These are phyloP conservation scores for Oxyscelio sp. DNA, from an alignment of 2,888 invertebrate genomes.

Conservation along the genomic window DNA sequence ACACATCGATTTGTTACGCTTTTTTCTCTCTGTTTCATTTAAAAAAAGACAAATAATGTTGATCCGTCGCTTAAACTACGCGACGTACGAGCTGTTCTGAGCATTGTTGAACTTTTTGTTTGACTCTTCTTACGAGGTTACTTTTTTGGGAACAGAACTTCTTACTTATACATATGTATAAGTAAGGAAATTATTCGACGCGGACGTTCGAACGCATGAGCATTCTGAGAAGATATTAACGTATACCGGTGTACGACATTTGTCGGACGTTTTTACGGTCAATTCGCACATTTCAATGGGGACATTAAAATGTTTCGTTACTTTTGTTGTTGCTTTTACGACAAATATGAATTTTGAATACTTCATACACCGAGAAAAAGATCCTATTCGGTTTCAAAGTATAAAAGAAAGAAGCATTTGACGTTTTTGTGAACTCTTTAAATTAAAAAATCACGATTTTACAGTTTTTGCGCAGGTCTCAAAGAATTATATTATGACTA, in stretches of 20 bases:
- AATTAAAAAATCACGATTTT: background rate
- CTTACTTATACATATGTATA: constrained; percentile 9
- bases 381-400: background rate
- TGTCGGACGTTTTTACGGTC: constrained; percentile 26
- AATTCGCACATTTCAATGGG: constrained; percentile 31
- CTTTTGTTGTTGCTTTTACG: constrained; percentile 17
- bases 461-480: background rate
- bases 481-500: too few species aligned
- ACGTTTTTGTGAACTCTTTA: background rate
- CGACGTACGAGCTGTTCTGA: constrained; percentile 30
- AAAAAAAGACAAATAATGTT: constrained; percentile 14
- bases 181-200: constrained; percentile 31
- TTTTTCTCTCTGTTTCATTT: constrained; percentile 4
- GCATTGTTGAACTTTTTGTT: constrained; percentile 24
- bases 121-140: background rate
- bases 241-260: constrained; percentile 10
- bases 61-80: constrained; percentile 6
- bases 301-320: constrained; percentile 17
- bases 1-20: constrained; percentile 20
- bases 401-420: background rate
- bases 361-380: background rate
- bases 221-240: constrained; percentile 22
- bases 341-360: constrained; percentile 20
- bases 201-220: background rate
- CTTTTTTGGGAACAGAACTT: background rate